These are phyloP conservation scores for Drosophila nigricruria DNA, from an alignment of 2,888 invertebrate species.

Conservation along the genomic window DNA sequence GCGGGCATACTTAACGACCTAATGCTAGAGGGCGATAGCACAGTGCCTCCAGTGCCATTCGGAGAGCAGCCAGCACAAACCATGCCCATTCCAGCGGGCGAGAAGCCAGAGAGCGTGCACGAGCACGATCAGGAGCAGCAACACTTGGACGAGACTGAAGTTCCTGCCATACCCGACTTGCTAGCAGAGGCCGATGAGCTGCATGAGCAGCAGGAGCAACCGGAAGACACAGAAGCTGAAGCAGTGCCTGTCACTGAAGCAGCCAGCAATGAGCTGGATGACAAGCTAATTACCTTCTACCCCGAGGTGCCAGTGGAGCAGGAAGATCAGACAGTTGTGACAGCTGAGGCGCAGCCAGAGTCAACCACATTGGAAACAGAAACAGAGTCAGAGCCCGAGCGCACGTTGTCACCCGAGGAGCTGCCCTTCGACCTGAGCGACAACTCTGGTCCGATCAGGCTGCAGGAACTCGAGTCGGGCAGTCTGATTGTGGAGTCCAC, in stretches of 20 bases:
- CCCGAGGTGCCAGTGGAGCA: constrained; percentile 57
- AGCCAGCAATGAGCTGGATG: constrained; percentile 27
- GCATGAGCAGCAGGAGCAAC: constrained; percentile 35
- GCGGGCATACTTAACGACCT: constrained; percentile 82
- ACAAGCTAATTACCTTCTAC: constrained; percentile 68
- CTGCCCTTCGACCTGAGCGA: constrained; percentile 80
- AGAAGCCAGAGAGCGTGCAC: constrained; percentile 16
- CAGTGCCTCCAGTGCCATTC: constrained; percentile 70
- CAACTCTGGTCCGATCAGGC: constrained; percentile 45
- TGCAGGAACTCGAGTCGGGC: constrained; percentile 82
- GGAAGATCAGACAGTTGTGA: constrained; percentile 12
- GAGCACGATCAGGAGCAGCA: constrained; percentile 9
- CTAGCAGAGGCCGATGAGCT: constrained; percentile 62
- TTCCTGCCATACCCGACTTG: constrained; percentile 54
- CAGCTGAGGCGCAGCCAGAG: constrained; percentile 28
- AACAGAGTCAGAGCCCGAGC: constrained; percentile 46
- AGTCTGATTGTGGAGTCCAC: constrained; percentile 82
- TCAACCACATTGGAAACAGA: constrained; percentile 13
- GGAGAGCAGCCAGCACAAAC: constrained; percentile 52
- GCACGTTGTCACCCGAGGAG: constrained; percentile 77
- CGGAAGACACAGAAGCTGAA: constrained; percentile 23
- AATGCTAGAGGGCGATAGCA: constrained; percentile 79
- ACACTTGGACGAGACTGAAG: constrained; percentile 9
- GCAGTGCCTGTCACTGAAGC: constrained; percentile 28
- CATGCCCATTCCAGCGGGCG: constrained; percentile 37